Evolutionary conservation across 92 coral and sea anemone species (phyloP).

Genomic region (Heliopora coerulea): DNA sequence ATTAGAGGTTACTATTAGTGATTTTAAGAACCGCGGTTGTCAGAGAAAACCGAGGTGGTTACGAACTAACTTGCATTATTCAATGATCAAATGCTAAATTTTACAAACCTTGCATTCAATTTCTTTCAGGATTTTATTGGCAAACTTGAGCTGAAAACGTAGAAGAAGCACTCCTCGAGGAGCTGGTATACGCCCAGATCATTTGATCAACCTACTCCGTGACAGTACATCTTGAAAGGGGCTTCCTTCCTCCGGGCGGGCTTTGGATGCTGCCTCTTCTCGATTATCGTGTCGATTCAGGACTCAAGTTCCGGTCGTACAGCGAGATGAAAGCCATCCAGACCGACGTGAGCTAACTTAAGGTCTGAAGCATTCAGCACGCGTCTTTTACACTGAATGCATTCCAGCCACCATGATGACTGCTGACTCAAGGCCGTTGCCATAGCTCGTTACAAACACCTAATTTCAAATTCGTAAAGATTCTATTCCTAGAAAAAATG

Average conservation of each 20-base stretch:
- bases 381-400: background rate
- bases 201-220: conserved; percentile 13
- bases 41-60: too few relatives aligned
- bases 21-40: too few relatives aligned
- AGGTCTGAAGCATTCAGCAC: conserved; percentile 24
- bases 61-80: too few relatives aligned
- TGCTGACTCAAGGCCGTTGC: conserved; percentile 1
- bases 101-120: too few relatives aligned
- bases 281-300: conserved; percentile 10
- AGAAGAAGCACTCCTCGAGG: conserved; percentile 24
- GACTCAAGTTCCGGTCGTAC: conserved; percentile 34
- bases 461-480: too few relatives aligned
- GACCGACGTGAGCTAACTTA: conserved; percentile 26
- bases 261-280: conserved; percentile 38
- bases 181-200: conserved; percentile 36
- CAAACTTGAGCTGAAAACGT: conserved; percentile 55
- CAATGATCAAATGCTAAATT: too few relatives aligned
- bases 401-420: conserved; percentile 29
- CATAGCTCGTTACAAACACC: too few relatives aligned
- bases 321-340: conserved; percentile 38
- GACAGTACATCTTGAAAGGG: conserved; percentile 42
- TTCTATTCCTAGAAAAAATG: too few relatives aligned
- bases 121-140: conserved; percentile 89
- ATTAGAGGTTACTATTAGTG: too few relatives aligned
- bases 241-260: conserved; percentile 43